Base-by-base conservation (phyloP, 2,113 vertebrate species). In the Colistium nudipinnis region DNA sequence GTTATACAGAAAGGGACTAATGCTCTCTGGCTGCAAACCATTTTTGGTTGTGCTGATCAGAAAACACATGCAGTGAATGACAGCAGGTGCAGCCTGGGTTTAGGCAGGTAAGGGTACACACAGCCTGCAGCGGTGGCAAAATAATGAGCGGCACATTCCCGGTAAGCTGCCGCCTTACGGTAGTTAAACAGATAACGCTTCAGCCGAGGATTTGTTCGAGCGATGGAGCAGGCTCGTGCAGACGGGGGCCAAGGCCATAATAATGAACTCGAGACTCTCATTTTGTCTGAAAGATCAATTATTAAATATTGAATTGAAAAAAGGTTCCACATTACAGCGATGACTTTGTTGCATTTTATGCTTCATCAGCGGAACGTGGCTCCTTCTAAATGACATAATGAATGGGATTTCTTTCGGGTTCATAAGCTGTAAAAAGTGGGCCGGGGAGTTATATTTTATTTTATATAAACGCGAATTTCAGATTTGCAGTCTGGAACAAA, bases 91-190 rank as follows among this genome's bases (percentile, higher is more conserved):
- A 43, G 35, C 51, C 25, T 10, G 35, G 19, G 48, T 52, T 55
- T 43, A 52, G 48, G 61, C 41, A 48, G 70, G 62, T 69, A 64
- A 63, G n/a, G n/a, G 67, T 17, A 71, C 74, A 79, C 68, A 62
- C 41, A 74, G 70, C 74, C 76, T 53, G 70, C 61, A 62, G 66
- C 48, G 14, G 49, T 20, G 27, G 54, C 65, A 62, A 14, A 57
- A 76, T 64, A 69, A 76, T 71, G 70, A 78, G 41, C 63, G 56
- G 52, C 60, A 64, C 62, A 60, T 28, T 49, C 47, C 44, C 48
- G 19, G 30, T 70, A 62, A 49, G 25, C 70, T 64, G 52, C 49
- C 33, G 39, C 38, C 63, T 60, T 62, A 51, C 27, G 28, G 38
- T 13, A 19, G 62, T 38, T 56, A 31, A 70, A 77, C 60, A 61